Conservation (phyloP, 2,797 vertebrate genomes). For the Sebastes oblongus region DNA sequence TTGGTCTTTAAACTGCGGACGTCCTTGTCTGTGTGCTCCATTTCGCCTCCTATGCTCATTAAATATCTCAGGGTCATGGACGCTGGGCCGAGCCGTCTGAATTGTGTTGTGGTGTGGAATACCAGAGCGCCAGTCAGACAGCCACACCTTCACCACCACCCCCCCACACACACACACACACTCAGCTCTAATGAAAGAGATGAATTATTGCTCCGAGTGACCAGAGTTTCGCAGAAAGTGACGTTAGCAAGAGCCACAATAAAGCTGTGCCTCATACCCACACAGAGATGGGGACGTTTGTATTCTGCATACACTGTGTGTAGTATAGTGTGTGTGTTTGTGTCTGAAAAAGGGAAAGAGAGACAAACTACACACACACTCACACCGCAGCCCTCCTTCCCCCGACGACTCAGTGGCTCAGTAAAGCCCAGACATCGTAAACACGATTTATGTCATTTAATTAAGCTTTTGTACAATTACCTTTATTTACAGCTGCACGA, state of each 20-base stretch:
- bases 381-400: conserved; percentile 2
- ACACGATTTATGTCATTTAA: conserved; percentile 85
- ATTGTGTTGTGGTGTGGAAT: conserved; percentile 28
- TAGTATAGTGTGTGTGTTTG: background rate
- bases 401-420: conserved; percentile 53
- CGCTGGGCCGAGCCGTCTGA: conserved; percentile 7
- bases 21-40: conserved; percentile 35
- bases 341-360: background rate
- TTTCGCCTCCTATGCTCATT: conserved; percentile 25
- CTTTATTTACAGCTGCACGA: conserved; percentile 79
- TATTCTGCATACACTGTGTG: background rate
- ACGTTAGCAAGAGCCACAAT: conserved; percentile 41
- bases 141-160: background rate
- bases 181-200: conserved; percentile 64
- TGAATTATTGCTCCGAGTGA: conserved; percentile 57
- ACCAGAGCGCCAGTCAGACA: conserved; percentile 24
- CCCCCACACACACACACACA: too few species aligned
- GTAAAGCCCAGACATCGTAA: conserved; percentile 72
- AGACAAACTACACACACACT: background rate
- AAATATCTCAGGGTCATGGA: conserved; percentile 42
- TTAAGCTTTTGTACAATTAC: conserved; percentile 82
- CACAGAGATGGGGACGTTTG: background rate
- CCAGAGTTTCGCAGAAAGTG: conserved; percentile 45
- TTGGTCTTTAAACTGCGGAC: conserved; percentile 11
- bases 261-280: conserved; percentile 21